Conservation (phyloP, 2,888 invertebrate genomes). For the Eilema caniola region DNA sequence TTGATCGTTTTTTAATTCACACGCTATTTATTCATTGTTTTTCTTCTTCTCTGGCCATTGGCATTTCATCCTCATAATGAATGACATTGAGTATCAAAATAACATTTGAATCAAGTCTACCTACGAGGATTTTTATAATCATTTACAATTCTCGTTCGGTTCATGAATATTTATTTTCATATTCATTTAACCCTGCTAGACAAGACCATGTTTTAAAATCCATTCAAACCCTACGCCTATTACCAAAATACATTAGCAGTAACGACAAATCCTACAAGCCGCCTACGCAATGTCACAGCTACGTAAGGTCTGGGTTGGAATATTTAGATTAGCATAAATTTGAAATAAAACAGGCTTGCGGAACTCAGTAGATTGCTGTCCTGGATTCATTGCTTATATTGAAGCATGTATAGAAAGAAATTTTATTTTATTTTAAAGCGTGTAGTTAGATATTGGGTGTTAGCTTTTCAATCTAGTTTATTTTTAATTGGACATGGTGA, state of each 20-base stretch:
- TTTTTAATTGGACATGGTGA: slow-evolving; percentile 8
- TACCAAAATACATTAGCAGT: background rate
- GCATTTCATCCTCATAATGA: no score
- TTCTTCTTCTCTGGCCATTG: background rate
- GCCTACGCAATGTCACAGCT: slow-evolving; percentile 5
- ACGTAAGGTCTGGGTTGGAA: slow-evolving; percentile 29
- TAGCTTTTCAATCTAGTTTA: slow-evolving; percentile 25
- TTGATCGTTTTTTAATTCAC: slow-evolving; percentile 13
- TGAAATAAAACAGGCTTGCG: slow-evolving; percentile 60
- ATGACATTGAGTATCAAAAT: background rate
- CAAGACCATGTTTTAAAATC: background rate
- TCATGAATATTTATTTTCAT: background rate
- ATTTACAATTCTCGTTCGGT: background rate
- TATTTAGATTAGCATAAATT: slow-evolving; percentile 67
- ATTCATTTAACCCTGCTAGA: background rate
- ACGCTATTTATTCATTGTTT: slow-evolving; percentile 1
- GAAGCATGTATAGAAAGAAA: slow-evolving; percentile 48
- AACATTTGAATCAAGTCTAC: background rate
- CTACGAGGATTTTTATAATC: background rate
- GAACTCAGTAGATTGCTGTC: slow-evolving; percentile 48
- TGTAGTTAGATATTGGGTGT: slow-evolving; percentile 35
- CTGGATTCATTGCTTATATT: slow-evolving; percentile 64
- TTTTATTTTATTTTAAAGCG: slow-evolving; percentile 40
- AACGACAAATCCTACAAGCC: background rate
- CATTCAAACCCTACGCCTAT: background rate